Percentiles rank a stretch among this genome's conserved stretches.
Evolutionary conservation across 2,113 vertebrate genomes (phyloP).

Genomic region (Oncorhynchus tshawytscha): DNA sequence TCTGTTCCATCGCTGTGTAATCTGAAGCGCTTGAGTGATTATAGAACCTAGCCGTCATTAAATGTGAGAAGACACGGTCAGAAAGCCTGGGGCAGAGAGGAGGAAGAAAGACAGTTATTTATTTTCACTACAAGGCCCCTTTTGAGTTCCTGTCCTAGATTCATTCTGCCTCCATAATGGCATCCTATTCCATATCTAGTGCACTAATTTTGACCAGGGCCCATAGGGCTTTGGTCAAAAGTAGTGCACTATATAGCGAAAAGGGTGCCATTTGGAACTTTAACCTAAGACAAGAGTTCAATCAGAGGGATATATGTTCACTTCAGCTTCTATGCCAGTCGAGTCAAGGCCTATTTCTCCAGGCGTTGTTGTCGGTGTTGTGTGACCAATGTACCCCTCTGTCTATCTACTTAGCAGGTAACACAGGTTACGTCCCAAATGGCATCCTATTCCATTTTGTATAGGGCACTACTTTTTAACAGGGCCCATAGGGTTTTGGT

Average conservation of each 20-base stretch:
- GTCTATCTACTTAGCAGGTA: conserved; percentile 61
- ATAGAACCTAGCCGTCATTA: conserved; percentile 67
- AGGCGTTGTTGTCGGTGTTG: conserved; percentile 27
- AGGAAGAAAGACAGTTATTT: conserved; percentile 61
- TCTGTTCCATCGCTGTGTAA: conserved; percentile 70
- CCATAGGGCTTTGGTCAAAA: background rate
- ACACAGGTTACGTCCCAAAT: background rate
- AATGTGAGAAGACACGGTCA: conserved; percentile 72
- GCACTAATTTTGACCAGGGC: too few species aligned
- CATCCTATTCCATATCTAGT: too few species aligned
- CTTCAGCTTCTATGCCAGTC: conserved; percentile 24
- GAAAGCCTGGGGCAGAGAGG: conserved; percentile 54
- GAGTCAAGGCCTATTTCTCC: background rate
- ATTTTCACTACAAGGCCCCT: conserved; percentile 58
- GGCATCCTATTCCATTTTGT: too few species aligned
- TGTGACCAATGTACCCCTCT: conserved; percentile 61
- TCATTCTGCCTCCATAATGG: conserved; percentile 21
- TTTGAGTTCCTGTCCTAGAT: conserved; percentile 47
- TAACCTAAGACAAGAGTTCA: conserved; percentile 56
- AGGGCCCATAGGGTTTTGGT: too few species aligned
- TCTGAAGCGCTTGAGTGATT: conserved; percentile 73
- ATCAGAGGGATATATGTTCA: conserved; percentile 43
- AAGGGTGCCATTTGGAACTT: too few species aligned
- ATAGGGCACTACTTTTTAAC: too few species aligned
- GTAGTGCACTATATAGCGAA: too few species aligned